Evolutionary conservation across 2,113 vertebrate genomes (phyloP).

Genomic region (Grammomys surdaster): DNA sequence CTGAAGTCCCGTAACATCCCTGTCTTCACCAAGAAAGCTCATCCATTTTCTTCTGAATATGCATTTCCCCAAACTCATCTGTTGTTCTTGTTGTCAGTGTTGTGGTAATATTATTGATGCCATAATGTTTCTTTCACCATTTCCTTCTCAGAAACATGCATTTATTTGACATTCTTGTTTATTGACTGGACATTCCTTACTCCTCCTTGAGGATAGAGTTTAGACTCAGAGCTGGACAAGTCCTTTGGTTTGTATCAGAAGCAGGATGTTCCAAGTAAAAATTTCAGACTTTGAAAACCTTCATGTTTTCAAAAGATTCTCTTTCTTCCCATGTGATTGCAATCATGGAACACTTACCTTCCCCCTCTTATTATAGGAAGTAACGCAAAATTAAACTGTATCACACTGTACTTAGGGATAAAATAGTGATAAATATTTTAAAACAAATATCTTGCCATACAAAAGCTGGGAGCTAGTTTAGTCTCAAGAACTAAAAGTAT

Average conservation of each 20-base stretch:
- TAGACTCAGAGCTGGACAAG: neutral
- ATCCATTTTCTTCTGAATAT: neutral
- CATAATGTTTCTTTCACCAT: neutral
- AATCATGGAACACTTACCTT: neutral
- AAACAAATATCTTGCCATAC: neutral
- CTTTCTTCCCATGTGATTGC: neutral
- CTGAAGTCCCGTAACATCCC: neutral
- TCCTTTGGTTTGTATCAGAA: neutral
- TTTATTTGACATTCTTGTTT: neutral
- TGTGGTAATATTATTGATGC: too few species aligned
- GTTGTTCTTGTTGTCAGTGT: neutral
- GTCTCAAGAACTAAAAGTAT: neutral
- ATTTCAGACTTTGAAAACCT: neutral
- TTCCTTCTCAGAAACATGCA: neutral
- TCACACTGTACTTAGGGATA: neutral
- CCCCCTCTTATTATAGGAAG: neutral
- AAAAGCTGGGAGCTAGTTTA: slow-evolving; percentile 34
- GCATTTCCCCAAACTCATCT: neutral
- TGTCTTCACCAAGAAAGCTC: neutral
- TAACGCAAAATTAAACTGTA: neutral
- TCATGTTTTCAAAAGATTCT: neutral
- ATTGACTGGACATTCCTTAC: neutral
- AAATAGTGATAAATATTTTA: neutral
- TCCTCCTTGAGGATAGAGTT: neutral
- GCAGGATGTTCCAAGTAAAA: neutral